phyloP scores from a whole-genome alignment of 2,888 invertebrate species.

The Cantharis rustica region DNA sequence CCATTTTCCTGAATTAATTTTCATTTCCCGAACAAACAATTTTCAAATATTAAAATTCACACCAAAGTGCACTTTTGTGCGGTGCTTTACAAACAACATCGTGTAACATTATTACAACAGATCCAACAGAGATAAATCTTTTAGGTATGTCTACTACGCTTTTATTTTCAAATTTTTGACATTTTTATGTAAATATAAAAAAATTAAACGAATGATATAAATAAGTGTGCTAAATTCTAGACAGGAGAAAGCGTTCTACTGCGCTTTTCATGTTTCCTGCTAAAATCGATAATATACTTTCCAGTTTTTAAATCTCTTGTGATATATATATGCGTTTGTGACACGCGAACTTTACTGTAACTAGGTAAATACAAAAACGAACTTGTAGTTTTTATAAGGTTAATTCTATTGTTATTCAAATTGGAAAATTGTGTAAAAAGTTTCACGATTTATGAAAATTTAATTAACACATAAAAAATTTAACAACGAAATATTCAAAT shows the following conservation, averaged over 20 bases:
- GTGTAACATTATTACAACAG: neutral
- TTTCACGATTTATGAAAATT: neutral
- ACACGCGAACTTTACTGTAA: slow-evolving; percentile 22
- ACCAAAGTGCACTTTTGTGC: neutral
- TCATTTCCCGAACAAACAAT: neutral
- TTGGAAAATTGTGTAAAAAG: neutral
- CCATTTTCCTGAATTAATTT: neutral
- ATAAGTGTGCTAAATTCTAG: slow-evolving; percentile 1
- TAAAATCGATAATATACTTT: slow-evolving; percentile 25
- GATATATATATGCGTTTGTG: slow-evolving; percentile 26
- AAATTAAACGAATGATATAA: neutral
- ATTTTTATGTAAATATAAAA: neutral
- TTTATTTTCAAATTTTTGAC: neutral
- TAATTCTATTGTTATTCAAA: neutral
- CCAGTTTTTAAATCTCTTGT: slow-evolving; percentile 27
- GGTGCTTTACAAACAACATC: neutral
- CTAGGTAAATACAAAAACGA: slow-evolving; percentile 12
- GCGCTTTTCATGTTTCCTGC: slow-evolving; percentile 29
- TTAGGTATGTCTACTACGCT: neutral
- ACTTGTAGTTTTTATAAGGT: neutral
- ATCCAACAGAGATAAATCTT: neutral
- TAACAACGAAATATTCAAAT: neutral
- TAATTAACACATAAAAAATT: neutral
- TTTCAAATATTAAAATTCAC: neutral
- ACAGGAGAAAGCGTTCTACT: slow-evolving; percentile 21